Evolutionary conservation across 2,797 vertebrate species (phyloP).

Genomic region (Numenius phaeopus): DNA sequence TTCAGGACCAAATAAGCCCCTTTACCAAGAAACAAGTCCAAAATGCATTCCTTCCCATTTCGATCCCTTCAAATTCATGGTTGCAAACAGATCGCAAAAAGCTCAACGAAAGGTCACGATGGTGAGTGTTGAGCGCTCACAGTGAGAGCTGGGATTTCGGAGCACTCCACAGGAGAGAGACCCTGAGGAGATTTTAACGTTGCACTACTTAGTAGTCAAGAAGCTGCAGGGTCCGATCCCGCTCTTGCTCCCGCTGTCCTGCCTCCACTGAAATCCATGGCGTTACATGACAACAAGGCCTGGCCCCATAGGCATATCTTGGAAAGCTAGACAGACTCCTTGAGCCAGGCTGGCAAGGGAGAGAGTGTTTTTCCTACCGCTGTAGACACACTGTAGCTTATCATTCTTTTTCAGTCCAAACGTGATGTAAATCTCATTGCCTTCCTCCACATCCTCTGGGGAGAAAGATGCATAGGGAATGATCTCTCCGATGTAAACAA

Average conservation of each 20-base stretch:
- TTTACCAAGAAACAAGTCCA: not conserved
- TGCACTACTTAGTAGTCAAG: not conserved
- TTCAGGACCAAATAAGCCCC: not conserved
- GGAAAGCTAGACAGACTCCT: not conserved
- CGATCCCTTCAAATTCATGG: not conserved
- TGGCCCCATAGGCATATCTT: accelerated
- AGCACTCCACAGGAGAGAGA: not conserved
- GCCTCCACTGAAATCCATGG: not conserved
- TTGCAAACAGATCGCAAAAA: not conserved
- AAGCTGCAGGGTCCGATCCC: not conserved
- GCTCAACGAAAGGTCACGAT: not conserved
- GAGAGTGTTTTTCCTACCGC: not conserved
- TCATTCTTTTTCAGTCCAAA: not conserved
- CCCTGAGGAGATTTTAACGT: not conserved
- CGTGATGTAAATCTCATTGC: not conserved
- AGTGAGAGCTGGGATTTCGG: accelerated
- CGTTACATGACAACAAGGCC: not conserved
- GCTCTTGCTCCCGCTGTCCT: not conserved
- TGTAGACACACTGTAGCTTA: not conserved
- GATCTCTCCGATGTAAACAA: conserved; percentile 43
- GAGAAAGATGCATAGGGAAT: not conserved
- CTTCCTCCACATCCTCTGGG: not conserved
- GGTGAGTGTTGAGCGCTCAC: not conserved
- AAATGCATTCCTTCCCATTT: not conserved
- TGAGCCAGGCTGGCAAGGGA: not conserved